These are phyloP conservation scores for Todiramphus chloris DNA, from an alignment of 2,113 vertebrate species.

Conservation along the genomic window DNA sequence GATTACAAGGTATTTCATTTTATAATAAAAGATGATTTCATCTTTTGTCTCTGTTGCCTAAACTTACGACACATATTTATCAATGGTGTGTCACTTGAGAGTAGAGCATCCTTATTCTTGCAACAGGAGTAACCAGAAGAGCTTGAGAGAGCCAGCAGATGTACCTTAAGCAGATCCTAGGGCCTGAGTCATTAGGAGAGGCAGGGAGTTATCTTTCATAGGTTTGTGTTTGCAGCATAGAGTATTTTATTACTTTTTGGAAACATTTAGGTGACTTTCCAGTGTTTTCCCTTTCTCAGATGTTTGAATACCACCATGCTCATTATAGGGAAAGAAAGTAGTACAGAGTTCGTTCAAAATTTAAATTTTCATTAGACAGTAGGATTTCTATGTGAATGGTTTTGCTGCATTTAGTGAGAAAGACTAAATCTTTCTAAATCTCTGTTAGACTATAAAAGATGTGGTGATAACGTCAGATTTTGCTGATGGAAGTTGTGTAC, in stretches of 20 bases:
- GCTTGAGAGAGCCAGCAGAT: accelerated
- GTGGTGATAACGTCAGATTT: background rate
- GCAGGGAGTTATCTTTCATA: background rate
- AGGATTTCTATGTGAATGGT: background rate
- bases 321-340: background rate
- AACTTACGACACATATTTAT: background rate
- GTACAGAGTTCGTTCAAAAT: background rate
- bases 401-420: background rate
- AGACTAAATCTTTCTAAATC: background rate
- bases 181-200: background rate
- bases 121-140: background rate
- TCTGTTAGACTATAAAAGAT: background rate
- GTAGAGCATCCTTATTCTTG: background rate
- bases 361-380: background rate
- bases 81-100: background rate
- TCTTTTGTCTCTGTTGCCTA: background rate
- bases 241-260: background rate
- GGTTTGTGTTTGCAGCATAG: background rate
- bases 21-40: background rate
- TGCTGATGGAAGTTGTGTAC: background rate
- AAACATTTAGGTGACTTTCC: background rate
- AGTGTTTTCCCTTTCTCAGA: background rate
- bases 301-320: accelerated
- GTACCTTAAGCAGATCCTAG: background rate
- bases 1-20: background rate